Percentiles rank a stretch among this genome's conserved stretches.
Evolutionary conservation across 2,797 vertebrate genomes (phyloP).

Genomic region (Leucoraja ocellata): DNA sequence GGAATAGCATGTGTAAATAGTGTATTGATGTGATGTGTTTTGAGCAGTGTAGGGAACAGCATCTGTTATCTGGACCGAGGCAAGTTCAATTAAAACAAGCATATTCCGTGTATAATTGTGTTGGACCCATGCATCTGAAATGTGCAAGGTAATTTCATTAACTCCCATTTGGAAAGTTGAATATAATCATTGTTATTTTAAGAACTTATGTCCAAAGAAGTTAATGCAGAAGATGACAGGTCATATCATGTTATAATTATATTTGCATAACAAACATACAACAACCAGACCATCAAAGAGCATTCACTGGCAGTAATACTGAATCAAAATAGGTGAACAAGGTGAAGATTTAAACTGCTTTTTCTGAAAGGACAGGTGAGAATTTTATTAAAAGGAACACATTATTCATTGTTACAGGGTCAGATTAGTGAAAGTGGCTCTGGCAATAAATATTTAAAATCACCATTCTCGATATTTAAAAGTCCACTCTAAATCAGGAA

Average conservation of each 20-base stretch:
- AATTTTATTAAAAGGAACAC: neutral
- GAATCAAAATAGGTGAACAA: no score
- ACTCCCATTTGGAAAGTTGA: constrained; percentile 23
- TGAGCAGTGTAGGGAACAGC: neutral
- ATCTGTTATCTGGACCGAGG: neutral
- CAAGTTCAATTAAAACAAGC: neutral
- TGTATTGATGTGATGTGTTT: neutral
- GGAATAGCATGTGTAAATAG: constrained; percentile 30
- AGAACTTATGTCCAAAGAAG: neutral
- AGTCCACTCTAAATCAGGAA: neutral
- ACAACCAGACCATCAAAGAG: neutral
- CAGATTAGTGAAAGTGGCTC: neutral
- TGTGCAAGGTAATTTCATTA: neutral
- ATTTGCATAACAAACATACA: constrained; percentile 15
- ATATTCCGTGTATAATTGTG: neutral
- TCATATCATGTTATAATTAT: constrained; percentile 15
- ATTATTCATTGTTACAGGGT: neutral
- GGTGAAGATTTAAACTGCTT: neutral
- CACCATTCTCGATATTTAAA: neutral
- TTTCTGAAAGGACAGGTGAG: neutral
- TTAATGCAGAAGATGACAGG: constrained; percentile 8
- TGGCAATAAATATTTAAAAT: neutral
- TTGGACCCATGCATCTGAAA: neutral
- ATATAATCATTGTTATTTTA: constrained; percentile 31
- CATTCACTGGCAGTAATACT: neutral